Evolutionary conservation across 2,888 invertebrate species (phyloP).

Genomic region (Hipparchia semele): DNA sequence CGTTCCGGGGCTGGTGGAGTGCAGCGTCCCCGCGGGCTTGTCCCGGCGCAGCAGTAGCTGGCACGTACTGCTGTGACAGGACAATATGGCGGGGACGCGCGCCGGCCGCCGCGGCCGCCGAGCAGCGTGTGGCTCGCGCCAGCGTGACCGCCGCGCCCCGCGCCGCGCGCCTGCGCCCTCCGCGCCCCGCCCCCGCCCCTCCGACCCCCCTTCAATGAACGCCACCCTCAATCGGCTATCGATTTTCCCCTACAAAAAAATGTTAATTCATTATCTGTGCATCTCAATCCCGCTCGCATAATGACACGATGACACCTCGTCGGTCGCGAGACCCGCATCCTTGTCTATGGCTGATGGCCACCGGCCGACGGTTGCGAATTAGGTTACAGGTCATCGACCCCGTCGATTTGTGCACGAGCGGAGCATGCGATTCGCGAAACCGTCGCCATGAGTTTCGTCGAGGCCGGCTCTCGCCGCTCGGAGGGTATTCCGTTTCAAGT

Average conservation of each 20-base stretch:
- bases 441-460: constrained; percentile 32
- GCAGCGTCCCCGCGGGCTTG: constrained; percentile 83
- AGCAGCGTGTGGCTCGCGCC: constrained; percentile 78
- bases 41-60: constrained; percentile 96
- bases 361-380: constrained; percentile 14
- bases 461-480: constrained; percentile 25
- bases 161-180: constrained; percentile 57
- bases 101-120: constrained; percentile 66
- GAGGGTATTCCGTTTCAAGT: constrained; percentile 40
- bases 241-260: constrained; percentile 67
- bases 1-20: constrained; percentile 43
- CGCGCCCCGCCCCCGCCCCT: constrained; percentile 52
- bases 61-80: constrained; percentile 98
- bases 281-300: constrained; percentile 12
- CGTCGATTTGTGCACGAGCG: constrained; percentile 32
- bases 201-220: constrained; percentile 70
- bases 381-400: constrained; percentile 49
- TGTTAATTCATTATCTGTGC: constrained; percentile 55
- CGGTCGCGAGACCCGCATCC: neutral
- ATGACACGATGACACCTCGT: neutral
- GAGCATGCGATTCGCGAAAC: constrained; percentile 30
- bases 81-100: constrained; percentile 93
- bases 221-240: constrained; percentile 75
- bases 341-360: constrained; percentile 24
- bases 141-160: constrained; percentile 70